Evolutionary conservation across 2,888 invertebrate species (phyloP).

Genomic region (Troides oblongomaculatus): DNA sequence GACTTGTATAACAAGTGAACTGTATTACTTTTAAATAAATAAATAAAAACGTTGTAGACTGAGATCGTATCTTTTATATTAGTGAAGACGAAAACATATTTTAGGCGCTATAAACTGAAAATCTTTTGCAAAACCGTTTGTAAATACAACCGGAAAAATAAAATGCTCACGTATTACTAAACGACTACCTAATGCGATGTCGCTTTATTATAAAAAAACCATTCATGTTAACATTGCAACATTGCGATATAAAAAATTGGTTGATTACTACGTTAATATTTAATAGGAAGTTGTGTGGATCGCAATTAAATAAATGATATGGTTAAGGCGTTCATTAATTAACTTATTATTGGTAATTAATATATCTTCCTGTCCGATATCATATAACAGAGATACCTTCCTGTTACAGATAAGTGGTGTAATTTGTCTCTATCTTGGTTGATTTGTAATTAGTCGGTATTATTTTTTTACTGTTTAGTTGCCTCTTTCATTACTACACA

Average conservation of each 20-base stretch:
- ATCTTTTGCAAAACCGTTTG: not conserved
- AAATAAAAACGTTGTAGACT: not conserved
- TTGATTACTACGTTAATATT: not conserved
- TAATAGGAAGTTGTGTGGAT: constrained; percentile 1
- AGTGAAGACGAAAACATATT: not conserved
- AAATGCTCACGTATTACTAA: not conserved
- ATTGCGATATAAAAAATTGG: not conserved
- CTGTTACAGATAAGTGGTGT: not conserved
- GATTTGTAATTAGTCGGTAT: not conserved
- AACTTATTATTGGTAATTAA: constrained; percentile 5
- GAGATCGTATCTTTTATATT: not conserved
- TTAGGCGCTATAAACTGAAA: not conserved
- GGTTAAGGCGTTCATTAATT: constrained; percentile 2
- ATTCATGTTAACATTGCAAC: not conserved
- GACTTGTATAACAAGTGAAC: too few relatives aligned
- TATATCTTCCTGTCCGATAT: constrained; percentile 6
- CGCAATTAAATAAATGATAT: not conserved
- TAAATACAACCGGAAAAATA: not conserved
- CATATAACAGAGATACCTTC: not conserved
- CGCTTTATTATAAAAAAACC: not conserved
- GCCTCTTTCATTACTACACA: too few relatives aligned
- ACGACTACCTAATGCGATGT: not conserved
- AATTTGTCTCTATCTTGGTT: not conserved
- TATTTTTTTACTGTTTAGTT: not conserved
- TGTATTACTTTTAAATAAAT: too few relatives aligned